phyloP scores from a whole-genome alignment of 2,797 vertebrate genomes.

The Epinephelus coioides region DNA sequence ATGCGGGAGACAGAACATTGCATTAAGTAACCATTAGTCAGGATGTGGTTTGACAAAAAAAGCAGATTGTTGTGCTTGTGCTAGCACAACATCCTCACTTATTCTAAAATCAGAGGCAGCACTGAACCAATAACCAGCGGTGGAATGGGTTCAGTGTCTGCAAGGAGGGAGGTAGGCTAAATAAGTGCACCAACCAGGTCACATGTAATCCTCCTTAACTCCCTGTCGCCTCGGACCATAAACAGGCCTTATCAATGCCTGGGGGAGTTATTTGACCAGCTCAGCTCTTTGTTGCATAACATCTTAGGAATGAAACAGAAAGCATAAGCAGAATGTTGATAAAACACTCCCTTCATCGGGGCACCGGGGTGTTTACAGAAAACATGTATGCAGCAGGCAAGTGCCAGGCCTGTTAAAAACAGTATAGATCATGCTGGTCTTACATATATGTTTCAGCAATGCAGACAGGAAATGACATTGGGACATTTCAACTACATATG shows the following conservation, averaged over 20 bases:
- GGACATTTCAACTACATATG: conserved; percentile 7
- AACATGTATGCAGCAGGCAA: background rate
- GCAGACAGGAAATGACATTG: conserved; percentile 4
- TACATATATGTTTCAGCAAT: background rate
- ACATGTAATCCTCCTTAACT: conserved; percentile 57
- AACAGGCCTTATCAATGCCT: conserved; percentile 68
- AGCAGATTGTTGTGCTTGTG: conserved; percentile 13
- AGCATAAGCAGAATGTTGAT: conserved; percentile 42
- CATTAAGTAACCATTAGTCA: conserved; percentile 47
- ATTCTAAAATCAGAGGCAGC: conserved; percentile 61
- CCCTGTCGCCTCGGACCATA: conserved; percentile 48
- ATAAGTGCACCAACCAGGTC: conserved; percentile 57
- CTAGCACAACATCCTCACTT: conserved; percentile 51
- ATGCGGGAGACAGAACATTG: conserved; percentile 48
- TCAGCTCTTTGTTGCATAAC: conserved; percentile 50
- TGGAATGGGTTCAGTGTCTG: conserved; percentile 51
- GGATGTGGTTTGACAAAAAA: conserved; percentile 59
- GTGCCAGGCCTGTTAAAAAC: background rate
- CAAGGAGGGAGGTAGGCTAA: conserved; percentile 39
- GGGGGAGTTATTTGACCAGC: conserved; percentile 59
- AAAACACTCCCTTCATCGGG: conserved; percentile 43
- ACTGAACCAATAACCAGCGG: conserved; percentile 56
- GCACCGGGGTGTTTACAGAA: conserved; percentile 13
- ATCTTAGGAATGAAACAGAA: conserved; percentile 52
- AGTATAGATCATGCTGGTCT: background rate